These are phyloP conservation scores for Ryuthela nishihirai DNA, from an alignment of 2,888 invertebrate genomes.

Conservation along the genomic window DNA sequence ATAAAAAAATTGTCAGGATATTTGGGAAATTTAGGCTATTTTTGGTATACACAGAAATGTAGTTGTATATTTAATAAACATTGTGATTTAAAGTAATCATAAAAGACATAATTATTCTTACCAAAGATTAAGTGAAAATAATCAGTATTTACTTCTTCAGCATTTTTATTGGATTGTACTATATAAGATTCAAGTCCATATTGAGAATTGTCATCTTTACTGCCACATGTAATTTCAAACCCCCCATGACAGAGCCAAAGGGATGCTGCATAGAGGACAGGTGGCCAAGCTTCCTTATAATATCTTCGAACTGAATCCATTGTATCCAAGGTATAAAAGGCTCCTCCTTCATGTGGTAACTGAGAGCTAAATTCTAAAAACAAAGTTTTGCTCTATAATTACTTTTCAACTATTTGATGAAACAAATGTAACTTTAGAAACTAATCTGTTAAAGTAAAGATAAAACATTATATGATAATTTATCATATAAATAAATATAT, in stretches of 20 bases:
- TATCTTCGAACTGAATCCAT: slow-evolving; percentile 89
- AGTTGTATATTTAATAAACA: no score
- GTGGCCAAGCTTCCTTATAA: slow-evolving; percentile 90
- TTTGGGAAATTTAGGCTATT: no score
- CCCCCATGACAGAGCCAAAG: slow-evolving; percentile 63
- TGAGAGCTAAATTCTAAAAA: slow-evolving; percentile 82
- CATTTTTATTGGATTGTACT: slow-evolving; percentile 44
- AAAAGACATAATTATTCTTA: slow-evolving; percentile 53
- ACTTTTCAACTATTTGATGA: no score
- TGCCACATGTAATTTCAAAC: slow-evolving; percentile 24
- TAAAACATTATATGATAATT: no score
- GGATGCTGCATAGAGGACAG: slow-evolving; percentile 87
- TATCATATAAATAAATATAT: no score
- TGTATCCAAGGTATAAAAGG: slow-evolving; percentile 95
- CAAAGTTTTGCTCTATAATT: no score
- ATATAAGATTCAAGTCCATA: slow-evolving; percentile 16
- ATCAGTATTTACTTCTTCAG: slow-evolving; percentile 60
- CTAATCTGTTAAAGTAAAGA: no score
- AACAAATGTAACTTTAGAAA: no score
- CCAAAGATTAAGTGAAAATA: slow-evolving; percentile 84
- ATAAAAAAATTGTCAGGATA: no score
- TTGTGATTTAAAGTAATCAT: no score
- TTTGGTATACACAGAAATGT: no score
- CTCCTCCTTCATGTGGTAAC: slow-evolving; percentile 90
- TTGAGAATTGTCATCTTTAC: slow-evolving; percentile 4